Base-by-base conservation (phyloP, 2,888 invertebrate genomes). In the Cetonia aurata region DNA sequence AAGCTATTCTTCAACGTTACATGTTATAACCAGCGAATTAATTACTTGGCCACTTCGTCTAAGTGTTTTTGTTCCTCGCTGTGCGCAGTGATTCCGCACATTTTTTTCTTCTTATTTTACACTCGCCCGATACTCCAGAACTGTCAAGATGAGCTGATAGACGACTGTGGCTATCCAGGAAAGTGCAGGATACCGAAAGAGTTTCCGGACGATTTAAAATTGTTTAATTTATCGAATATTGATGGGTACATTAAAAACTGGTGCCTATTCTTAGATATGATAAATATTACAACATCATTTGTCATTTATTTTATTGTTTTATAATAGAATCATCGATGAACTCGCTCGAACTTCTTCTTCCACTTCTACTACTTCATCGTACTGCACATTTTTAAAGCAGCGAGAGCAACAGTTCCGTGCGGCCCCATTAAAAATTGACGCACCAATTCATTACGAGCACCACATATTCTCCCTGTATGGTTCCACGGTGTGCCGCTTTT, bases 91-190 rank as follows among this genome's bases (percentile, higher is more conserved):
- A 53, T 53, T 53, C 33, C n/a, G 33, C 33, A 25, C 31, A 33
- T 33, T n/a, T 53, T 53, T 53, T 53, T 25, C 4, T 25, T 53
- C 53, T 53, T 53, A 53, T 53, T 53, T 31, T 33, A 53, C 53
- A 33, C 53, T 53, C 53, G 25, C 33, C 12, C 33, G 53, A n/a
- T 13, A 33, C 31, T 53, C 53, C 53, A 53, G 53, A 53, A 53
- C 53, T 53, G 53, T 53, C 53, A 53, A 33, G 33, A 53, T 13
- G 12, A 53, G 31, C 33, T 53, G 53, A 53, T 53, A 13, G 33
- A 53, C 53, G 53, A 53, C 53, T 25, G 53, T 33, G 13, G 53
- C 31, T 53, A 13, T 13, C 4, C 13, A 25, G 25, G 25, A 25
- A n/a, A 31, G 53, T 33, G n/a, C 25, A 53, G 3, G 25, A 3